These are phyloP conservation scores for Neoscelio sp. DNA, from an alignment of 2,888 invertebrate species.

Conservation along the genomic window DNA sequence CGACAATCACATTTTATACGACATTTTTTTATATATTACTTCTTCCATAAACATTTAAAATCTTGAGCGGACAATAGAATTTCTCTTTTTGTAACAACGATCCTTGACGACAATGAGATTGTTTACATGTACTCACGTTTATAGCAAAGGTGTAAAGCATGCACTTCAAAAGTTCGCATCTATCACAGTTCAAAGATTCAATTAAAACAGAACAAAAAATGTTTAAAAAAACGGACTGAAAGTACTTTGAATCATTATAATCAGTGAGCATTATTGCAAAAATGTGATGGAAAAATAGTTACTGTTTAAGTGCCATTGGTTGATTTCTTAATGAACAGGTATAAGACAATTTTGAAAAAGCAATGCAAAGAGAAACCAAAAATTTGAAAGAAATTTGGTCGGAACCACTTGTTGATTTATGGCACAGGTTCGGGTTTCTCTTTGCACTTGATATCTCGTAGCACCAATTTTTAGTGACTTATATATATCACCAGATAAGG, in stretches of 20 bases:
- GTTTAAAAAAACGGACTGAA: constrained; percentile 15
- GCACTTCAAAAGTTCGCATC: constrained; percentile 39
- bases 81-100: constrained; percentile 49
- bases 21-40: too few species aligned
- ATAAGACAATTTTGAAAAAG: too few species aligned
- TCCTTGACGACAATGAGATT: constrained; percentile 46
- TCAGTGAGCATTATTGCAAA: constrained; percentile 37
- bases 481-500: too few species aligned
- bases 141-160: constrained; percentile 57
- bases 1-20: too few species aligned
- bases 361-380: too few species aligned
- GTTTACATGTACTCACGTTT: constrained; percentile 45
- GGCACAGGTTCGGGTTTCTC: too few species aligned
- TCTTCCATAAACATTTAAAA: constrained; percentile 13
- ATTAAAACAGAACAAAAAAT: constrained; percentile 1
- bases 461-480: constrained; percentile 4
- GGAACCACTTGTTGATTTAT: too few species aligned
- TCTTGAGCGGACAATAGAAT: constrained; percentile 57
- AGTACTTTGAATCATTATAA: constrained; percentile 21
- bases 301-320: neutral
- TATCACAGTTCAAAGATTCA: constrained; percentile 63
- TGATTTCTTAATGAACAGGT: too few species aligned
- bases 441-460: too few species aligned
- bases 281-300: constrained; percentile 1
- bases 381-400: too few species aligned